Conservation (phyloP, 2,113 vertebrate genomes). For the Nothocercus julius region DNA sequence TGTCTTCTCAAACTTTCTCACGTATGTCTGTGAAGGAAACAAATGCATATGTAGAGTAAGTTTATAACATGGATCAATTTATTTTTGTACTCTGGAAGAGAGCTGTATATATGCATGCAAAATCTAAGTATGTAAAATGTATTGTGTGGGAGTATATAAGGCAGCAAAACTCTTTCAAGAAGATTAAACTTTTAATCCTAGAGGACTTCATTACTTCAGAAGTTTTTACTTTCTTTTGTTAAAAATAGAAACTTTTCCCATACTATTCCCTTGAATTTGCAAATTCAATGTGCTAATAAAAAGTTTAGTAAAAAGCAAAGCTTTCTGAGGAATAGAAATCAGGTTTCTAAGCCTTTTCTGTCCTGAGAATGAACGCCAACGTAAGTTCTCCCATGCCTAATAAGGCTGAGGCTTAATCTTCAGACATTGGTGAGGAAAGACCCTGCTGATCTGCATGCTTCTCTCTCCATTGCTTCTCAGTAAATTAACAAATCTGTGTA, state of each 20-base stretch:
- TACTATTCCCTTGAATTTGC: slow-evolving; percentile 16
- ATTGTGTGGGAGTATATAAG: slow-evolving; percentile 64
- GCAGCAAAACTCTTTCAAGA: slow-evolving; percentile 58
- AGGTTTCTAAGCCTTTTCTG: slow-evolving; percentile 2
- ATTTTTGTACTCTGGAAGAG: slow-evolving; percentile 57
- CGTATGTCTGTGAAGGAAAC: slow-evolving; percentile 43
- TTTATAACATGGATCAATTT: slow-evolving; percentile 64
- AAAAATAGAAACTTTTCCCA: slow-evolving; percentile 70
- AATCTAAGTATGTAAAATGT: slow-evolving; percentile 61
- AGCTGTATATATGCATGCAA: slow-evolving; percentile 69
- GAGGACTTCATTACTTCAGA: slow-evolving; percentile 54
- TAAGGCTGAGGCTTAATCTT: background rate
- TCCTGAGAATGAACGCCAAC: background rate
- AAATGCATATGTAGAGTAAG: slow-evolving; percentile 61
- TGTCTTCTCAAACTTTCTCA: slow-evolving; percentile 60
- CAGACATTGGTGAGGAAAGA: background rate
- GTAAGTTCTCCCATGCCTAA: background rate
- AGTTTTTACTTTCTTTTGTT: slow-evolving; percentile 62
- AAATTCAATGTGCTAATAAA: slow-evolving; percentile 29
- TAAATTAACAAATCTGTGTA: background rate
- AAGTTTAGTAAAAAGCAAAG: background rate
- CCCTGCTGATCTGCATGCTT: background rate
- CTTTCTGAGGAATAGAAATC: background rate
- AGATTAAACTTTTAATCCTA: slow-evolving; percentile 56
- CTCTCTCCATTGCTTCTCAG: background rate